phyloP scores from a whole-genome alignment of 2,113 vertebrate genomes.

The Thermophis baileyi region DNA sequence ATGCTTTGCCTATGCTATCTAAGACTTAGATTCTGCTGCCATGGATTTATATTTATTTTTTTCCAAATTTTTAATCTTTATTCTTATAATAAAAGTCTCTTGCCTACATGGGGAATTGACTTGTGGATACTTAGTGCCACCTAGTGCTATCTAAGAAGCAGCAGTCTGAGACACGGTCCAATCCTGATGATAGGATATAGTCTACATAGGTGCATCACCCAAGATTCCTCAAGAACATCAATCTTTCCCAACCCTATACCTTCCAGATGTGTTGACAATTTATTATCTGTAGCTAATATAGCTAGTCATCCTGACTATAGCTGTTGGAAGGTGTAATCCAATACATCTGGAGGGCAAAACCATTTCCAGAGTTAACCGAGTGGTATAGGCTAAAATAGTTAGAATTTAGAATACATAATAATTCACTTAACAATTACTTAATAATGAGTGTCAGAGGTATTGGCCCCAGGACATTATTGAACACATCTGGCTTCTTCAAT shows the following conservation, averaged over 20 bases:
- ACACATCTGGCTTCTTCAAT: neutral
- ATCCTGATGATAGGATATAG: neutral
- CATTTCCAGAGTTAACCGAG: neutral
- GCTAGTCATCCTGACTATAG: neutral
- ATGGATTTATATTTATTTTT: neutral
- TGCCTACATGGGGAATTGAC: neutral
- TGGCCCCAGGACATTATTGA: neutral
- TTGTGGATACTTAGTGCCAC: conserved; percentile 18
- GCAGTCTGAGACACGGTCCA: neutral
- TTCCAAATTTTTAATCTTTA: neutral
- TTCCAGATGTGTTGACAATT: neutral
- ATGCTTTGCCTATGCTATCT: neutral
- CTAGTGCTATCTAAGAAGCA: conserved; percentile 23
- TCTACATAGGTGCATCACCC: neutral
- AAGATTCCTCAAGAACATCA: neutral
- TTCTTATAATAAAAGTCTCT: neutral
- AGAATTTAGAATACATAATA: neutral
- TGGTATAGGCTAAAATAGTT: neutral
- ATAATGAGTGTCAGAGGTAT: neutral
- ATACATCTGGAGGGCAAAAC: neutral
- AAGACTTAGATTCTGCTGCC: neutral
- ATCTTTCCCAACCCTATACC: neutral
- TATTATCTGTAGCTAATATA: neutral
- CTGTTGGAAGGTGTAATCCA: neutral
- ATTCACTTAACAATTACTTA: neutral